Base-by-base conservation (phyloP, 2,797 vertebrate genomes). In the Salmo trutta region DNA sequence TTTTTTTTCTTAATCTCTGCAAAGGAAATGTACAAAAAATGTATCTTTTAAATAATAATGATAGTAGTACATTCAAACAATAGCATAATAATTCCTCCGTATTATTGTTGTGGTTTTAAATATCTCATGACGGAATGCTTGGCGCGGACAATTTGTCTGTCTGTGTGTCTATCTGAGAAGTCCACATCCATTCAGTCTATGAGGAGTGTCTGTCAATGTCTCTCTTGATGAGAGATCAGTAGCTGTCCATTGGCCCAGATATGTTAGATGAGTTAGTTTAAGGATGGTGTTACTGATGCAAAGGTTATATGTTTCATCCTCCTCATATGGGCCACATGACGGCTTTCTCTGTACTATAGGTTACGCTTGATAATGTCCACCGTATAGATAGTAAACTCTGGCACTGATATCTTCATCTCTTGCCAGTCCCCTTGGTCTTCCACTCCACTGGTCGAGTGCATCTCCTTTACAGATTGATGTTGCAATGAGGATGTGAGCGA, bases 41-140 rank as follows among this genome's bases (percentile, higher is more conserved):
- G 54, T 5, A 59, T 27, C 86, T 87, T 95, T 95, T 94, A 95
- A 95, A 95, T 95, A 95, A 94, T 92, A 92, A 82, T 85, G 82
- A 91, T 85, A 92, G 79, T 81, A 88, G 85, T 90, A 94, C 93
- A 94, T 93, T 93, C 89, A 93, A 93, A 94, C 87, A 90, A 92
- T 91, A 94, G 91, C 86, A 90, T 90, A 87, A 90, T 90, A 88
- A 77, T 88, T 91, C 84, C 85, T 93, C 85, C 82, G 84, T 90
- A 90, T 90, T 91, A 89, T 91, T 91, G 82, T 89, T 84, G 83
- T 89, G 85, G 77, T 92, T 91, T 92, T 93, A 92, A 94, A 93
- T 94, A 93, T 89, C 85, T 90, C 88, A 85, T 87, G 76, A 86
- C 86, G 82, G 87, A 85, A 88, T 88, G 85, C 78, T 79, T 81